Conservation (phyloP, 2,113 vertebrate genomes). For the Oriolus oriolus region DNA sequence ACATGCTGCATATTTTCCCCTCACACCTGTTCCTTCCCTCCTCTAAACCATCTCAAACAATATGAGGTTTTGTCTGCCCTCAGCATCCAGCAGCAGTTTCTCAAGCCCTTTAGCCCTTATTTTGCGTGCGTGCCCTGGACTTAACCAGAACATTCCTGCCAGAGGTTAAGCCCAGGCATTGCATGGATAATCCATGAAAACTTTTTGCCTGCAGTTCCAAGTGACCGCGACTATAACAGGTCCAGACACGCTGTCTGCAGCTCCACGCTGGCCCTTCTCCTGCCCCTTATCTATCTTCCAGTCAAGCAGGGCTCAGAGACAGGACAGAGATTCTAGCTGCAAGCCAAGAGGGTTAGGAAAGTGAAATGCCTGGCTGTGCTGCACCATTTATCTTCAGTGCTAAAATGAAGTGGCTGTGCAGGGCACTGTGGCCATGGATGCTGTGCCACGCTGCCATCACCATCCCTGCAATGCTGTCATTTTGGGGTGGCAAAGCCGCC, state of each 20-base stretch:
- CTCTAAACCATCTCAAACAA: not conserved
- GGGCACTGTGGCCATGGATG: not conserved
- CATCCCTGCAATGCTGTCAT: accelerated
- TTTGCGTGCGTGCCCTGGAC: not conserved
- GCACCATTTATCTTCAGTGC: not conserved
- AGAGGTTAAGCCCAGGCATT: not conserved
- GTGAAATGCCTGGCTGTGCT: not conserved
- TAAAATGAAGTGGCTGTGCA: not conserved
- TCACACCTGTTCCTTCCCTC: not conserved
- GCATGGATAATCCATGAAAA: not conserved
- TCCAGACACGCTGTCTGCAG: not conserved
- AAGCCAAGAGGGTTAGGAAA: not conserved
- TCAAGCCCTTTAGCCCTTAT: slow-evolving; percentile 3
- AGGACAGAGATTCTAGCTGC: not conserved
- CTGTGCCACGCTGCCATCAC: not conserved
- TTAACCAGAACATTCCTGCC: slow-evolving; percentile 48
- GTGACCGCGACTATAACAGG: not conserved
- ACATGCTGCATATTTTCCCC: not conserved
- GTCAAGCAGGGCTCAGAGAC: not conserved
- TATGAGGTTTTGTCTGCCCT: not conserved
- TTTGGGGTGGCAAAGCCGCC: not conserved
- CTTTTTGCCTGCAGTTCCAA: not conserved
- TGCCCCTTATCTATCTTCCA: not conserved
- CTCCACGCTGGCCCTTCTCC: not conserved
- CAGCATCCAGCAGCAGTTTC: not conserved